phyloP scores from a whole-genome alignment of 1,140 invertebrate species.

The Hypothenemus hampei region DNA sequence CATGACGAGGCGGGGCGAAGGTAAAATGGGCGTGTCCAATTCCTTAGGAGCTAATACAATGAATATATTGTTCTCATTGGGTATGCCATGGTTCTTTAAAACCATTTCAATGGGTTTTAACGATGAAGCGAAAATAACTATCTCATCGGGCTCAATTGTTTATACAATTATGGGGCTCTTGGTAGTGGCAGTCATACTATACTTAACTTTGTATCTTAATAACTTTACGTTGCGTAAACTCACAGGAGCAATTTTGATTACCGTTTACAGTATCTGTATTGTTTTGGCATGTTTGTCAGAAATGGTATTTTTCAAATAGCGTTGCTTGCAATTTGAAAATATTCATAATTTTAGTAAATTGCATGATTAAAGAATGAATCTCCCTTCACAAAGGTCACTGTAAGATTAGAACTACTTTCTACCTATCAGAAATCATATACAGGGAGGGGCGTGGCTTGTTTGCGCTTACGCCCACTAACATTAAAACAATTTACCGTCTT shows the following conservation, averaged over 20 bases:
- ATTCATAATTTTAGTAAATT: too few species aligned
- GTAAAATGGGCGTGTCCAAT: slow-evolving; percentile 80
- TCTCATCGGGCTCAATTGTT: slow-evolving; percentile 57
- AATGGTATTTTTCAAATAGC: slow-evolving; percentile 29
- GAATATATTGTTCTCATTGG: slow-evolving; percentile 80
- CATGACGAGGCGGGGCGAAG: slow-evolving; percentile 72
- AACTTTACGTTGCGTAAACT: slow-evolving; percentile 55
- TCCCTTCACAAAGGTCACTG: too few species aligned
- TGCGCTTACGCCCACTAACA: too few species aligned
- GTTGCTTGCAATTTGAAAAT: too few species aligned
- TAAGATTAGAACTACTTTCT: too few species aligned
- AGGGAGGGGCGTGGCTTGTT: too few species aligned
- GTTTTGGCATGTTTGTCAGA: slow-evolving; percentile 53
- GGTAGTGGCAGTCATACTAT: slow-evolving; percentile 54
- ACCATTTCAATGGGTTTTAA: slow-evolving; percentile 53
- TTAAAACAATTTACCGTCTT: too few species aligned
- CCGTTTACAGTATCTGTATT: slow-evolving; percentile 59
- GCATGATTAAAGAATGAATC: too few species aligned
- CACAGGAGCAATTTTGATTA: slow-evolving; percentile 54
- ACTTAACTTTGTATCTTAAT: slow-evolving; percentile 51
- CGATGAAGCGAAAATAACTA: slow-evolving; percentile 46
- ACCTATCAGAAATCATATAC: too few species aligned
- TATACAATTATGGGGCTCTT: slow-evolving; percentile 62
- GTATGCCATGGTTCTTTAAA: slow-evolving; percentile 78
- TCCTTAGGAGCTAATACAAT: slow-evolving; percentile 79